Base-by-base conservation (phyloP, 2,113 vertebrate genomes). In the Empidonax alnorum region DNA sequence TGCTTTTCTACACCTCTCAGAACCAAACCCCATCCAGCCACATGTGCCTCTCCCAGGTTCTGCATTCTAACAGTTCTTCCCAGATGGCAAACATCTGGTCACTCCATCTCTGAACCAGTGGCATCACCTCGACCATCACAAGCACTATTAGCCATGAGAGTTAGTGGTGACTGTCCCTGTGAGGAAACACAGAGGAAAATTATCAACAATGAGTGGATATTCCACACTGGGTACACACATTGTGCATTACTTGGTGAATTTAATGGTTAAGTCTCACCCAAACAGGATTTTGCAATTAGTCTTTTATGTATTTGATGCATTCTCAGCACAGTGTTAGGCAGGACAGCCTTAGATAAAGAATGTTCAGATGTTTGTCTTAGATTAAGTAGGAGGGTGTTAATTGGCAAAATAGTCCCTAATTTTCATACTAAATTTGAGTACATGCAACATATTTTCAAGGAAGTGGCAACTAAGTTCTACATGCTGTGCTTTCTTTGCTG, bases 371-470 rank as follows among this genome's bases (percentile, higher is more conserved):
- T 79, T 95, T 96, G 46, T 58, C 83, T 88, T 66, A 80, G 62
- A 96, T 79, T 83, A 96, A 87, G 88, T 92, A 93, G 89, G 79
- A 95, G 73, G 76, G 91, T 94, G 95, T 91, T 97, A 96, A 97
- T 91, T 94, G 90, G 89, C 53, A 93, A 94, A 95, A 82, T 15
- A 89, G 47, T 77, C 75, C 53, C 59, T 55, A 49, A 93, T 87
- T 96, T 94, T 94, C 30, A 74, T 83, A 86, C 82, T 73, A 82
- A 93, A 50, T 80, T 63, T 27, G 15, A 90, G 44, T 58, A 42
- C 20, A 59, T 41, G 21, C 1, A 2, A 53, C 49, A 82, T 63
- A 90, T 89, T 96, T 90, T 92, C 80, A 87, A 77, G 50, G 24
- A 90, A 92, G 55, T 2, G 1, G 37, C 23, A 56, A 52, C 46